A percentile compares a stretch with the other conserved stretches of the same genome.
phyloP scores from a whole-genome alignment of 2,113 vertebrate genomes.

The Phalacrocorax brasilianus region DNA sequence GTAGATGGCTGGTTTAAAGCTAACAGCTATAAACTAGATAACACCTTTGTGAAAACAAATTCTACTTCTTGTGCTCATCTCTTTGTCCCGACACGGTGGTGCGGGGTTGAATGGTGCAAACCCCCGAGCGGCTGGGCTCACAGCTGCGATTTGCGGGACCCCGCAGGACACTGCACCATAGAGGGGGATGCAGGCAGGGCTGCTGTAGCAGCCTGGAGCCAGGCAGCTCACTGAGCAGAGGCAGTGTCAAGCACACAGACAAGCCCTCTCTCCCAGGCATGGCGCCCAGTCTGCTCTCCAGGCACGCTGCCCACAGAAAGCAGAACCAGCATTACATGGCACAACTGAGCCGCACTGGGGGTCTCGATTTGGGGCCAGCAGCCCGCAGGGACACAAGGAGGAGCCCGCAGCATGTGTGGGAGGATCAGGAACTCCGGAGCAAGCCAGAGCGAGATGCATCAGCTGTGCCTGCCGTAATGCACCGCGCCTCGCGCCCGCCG shows the following conservation, averaged over 20 bases:
- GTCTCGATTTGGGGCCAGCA: neutral
- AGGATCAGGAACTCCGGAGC: neutral
- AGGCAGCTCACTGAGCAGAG: neutral
- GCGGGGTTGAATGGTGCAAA: neutral
- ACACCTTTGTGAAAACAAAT: neutral
- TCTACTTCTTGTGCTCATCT: no score
- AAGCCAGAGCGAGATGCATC: neutral
- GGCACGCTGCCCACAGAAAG: no score
- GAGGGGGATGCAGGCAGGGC: neutral
- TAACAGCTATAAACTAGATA: neutral
- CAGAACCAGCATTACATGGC: no score
- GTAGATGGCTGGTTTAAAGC: no score
- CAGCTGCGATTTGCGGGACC: neutral
- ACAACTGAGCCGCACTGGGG: no score
- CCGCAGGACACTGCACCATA: no score
- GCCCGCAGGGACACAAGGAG: neutral
- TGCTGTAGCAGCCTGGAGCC: no score
- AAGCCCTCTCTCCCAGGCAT: no score
- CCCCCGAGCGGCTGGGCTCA: no score
- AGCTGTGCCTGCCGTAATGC: neutral
- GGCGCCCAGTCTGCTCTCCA: no score
- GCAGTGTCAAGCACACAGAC: no score
- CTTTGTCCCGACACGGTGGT: no score
- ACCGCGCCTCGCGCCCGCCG: fast-evolving
- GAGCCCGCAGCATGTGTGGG: neutral